phyloP scores from a whole-genome alignment of 2,113 vertebrate genomes.

The Muscicapa adusta region DNA sequence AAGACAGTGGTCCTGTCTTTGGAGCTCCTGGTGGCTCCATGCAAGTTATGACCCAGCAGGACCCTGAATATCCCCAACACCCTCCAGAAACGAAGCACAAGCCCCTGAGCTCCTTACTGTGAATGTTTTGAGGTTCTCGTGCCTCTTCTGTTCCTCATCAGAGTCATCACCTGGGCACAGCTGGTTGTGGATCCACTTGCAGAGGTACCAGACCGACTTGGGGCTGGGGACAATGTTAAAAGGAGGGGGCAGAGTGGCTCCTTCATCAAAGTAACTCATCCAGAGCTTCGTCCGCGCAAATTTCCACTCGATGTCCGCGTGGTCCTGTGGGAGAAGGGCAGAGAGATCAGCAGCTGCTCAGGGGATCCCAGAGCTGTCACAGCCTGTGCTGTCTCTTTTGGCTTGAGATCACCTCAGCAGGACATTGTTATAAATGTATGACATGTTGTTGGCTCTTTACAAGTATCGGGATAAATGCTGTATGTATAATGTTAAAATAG shows the following conservation, averaged over 20 bases:
- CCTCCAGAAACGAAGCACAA: background rate
- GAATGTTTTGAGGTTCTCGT: slow-evolving; percentile 88
- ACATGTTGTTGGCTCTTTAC: no score
- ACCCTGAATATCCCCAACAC: background rate
- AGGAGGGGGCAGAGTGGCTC: slow-evolving; percentile 92
- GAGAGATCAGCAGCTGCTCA: background rate
- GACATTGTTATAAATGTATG: no score
- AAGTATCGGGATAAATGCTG: no score
- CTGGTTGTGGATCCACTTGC: slow-evolving; percentile 87
- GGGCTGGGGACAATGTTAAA: slow-evolving; percentile 95
- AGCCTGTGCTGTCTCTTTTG: no score
- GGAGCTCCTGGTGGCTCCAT: background rate
- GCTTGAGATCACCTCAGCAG: no score
- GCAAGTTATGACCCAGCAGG: background rate
- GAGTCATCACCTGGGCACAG: slow-evolving; percentile 78
- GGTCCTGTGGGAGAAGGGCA: slow-evolving; percentile 77
- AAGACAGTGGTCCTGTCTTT: background rate
- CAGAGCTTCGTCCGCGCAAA: slow-evolving; percentile 96
- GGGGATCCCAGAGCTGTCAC: background rate
- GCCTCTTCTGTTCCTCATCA: slow-evolving; percentile 81
- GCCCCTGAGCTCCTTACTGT: slow-evolving; percentile 72
- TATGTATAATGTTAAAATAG: no score
- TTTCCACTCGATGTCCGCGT: slow-evolving; percentile 97
- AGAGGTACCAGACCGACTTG: slow-evolving; percentile 92
- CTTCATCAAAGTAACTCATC: slow-evolving; percentile 99